Evolutionary conservation across 2,888 invertebrate genomes (phyloP).

Genomic region (Drosophila paracracens): DNA sequence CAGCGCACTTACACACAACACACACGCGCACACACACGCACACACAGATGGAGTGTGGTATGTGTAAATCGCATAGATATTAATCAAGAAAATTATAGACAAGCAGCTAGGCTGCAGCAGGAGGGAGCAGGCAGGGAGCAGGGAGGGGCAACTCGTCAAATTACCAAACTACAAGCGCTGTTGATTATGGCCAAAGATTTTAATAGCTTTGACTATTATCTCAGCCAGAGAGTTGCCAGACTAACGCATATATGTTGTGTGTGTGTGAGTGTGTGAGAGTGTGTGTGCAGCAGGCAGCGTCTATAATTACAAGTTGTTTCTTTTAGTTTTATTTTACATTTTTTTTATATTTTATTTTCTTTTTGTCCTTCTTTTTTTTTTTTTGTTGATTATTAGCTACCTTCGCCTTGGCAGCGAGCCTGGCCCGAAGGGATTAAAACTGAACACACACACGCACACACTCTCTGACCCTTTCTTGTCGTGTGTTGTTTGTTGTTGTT

Average conservation of each 20-base stretch:
- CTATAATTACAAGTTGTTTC: conserved; percentile 58
- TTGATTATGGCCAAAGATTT: conserved; percentile 77
- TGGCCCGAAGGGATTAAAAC: conserved; percentile 73
- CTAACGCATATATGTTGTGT: conserved; percentile 54
- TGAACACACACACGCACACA: conserved; percentile 10
- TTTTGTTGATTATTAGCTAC: conserved; percentile 74
- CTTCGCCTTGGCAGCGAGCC: conserved; percentile 43
- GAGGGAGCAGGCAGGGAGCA: conserved; percentile 6
- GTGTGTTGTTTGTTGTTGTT: conserved; percentile 46
- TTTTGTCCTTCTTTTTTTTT: conserved; percentile 10
- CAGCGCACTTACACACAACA: conserved; percentile 34
- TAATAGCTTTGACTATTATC: conserved; percentile 77
- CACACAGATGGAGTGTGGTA: neutral
- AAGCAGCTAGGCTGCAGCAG: conserved; percentile 15
- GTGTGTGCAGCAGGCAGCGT: conserved; percentile 16
- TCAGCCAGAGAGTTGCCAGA: conserved; percentile 71
- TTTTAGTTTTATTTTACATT: conserved; percentile 34
- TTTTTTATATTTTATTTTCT: conserved; percentile 13
- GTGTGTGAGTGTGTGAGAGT: conserved; percentile 8
- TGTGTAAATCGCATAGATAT: conserved; percentile 77
- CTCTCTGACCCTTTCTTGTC: conserved; percentile 50
- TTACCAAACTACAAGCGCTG: conserved; percentile 46
- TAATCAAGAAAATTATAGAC: conserved; percentile 78
- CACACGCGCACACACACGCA: conserved; percentile 3
- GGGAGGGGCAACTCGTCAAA: conserved; percentile 12